phyloP scores from a whole-genome alignment of 2,888 invertebrate species.

The Hemicrepidius hirtus region DNA sequence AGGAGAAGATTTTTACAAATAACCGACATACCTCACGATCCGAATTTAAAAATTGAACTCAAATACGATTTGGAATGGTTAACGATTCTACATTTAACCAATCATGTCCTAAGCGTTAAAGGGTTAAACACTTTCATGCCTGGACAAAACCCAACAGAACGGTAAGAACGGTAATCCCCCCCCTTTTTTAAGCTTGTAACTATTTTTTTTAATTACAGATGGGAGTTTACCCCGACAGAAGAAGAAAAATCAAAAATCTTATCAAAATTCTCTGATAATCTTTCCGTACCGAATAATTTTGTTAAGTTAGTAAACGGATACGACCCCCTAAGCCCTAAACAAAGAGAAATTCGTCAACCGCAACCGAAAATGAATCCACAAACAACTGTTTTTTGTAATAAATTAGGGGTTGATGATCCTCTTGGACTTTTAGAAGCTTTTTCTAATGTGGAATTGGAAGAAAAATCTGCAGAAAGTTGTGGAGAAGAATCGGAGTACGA shows the following conservation, averaged over 20 bases:
- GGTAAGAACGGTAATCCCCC: constrained; percentile 73
- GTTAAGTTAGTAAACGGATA: constrained; percentile 82
- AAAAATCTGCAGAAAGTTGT: constrained; percentile 36
- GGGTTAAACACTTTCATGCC: constrained; percentile 86
- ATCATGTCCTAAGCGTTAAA: constrained; percentile 88
- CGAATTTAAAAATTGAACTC: constrained; percentile 75
- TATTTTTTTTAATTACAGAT: constrained; percentile 71
- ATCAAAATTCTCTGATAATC: constrained; percentile 78
- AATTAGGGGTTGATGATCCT: constrained; percentile 88
- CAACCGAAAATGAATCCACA: constrained; percentile 80
- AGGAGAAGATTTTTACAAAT: constrained; percentile 92
- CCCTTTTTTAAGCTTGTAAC: too few relatives aligned
- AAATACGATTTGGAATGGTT: constrained; percentile 97
- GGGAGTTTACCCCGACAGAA: constrained; percentile 82
- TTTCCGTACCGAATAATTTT: constrained; percentile 88
- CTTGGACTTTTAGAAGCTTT: constrained; percentile 75
- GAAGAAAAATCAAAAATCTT: constrained; percentile 82
- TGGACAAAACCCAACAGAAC: constrained; percentile 81
- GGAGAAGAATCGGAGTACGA: constrained; percentile 9
- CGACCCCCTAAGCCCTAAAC: constrained; percentile 69
- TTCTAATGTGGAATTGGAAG: constrained; percentile 4
- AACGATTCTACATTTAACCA: constrained; percentile 88
- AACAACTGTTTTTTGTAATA: constrained; percentile 80
- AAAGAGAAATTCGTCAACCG: constrained; percentile 67
- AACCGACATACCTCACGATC: constrained; percentile 76